Base-by-base conservation (phyloP, 2,888 invertebrate species). In the Teleogryllus oceanicus region DNA sequence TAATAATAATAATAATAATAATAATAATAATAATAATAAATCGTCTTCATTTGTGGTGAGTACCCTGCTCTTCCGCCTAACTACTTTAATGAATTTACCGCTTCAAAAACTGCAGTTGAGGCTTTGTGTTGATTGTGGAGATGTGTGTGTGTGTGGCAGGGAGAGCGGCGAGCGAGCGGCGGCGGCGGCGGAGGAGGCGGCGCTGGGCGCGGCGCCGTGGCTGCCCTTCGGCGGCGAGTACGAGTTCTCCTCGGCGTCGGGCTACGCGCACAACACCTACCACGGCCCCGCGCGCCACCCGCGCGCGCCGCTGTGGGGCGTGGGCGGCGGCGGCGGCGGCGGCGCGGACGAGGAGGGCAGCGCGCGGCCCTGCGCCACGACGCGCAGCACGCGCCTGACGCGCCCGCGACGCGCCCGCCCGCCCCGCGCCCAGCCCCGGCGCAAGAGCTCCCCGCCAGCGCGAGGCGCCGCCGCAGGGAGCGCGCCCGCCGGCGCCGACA, bases 251-350 rank as follows among this genome's bases (percentile, higher is more conserved):
- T 89, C 89, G 49, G 87, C 89, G 49, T 79, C 80, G 78, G 91
- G 90, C 0, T 94, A 92, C 86, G 91, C 92, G 75, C 95, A 96
- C 86, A 95, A 96, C 88, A 96, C 96, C 2, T 97, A 96, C 88
- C 97, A 96, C 87, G 97, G 96, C 0, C 95, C 94, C 76, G 91
- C 94, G 11, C 89, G 92, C 82, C 95, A 95, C 85, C 90, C 92
- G 84, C 90, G 94, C 11, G 91, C 93, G 8, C 89, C 91, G 81
- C 88, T 90, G 83, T 77, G 49, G 88, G 87, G 74, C 75, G 75
- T 21, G 82, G 78, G 50, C 91, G 92, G 84, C 92, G 93, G 1
- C 87, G 93, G 78, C 88, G 93, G 80, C 93, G 93, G 24, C 24
- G 76, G 79, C 78, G 49, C 76, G 18, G 78, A 76, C 18, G n/a